Conservation (phyloP, 2,113 vertebrate genomes). For the Syngnathus typhle region DNA sequence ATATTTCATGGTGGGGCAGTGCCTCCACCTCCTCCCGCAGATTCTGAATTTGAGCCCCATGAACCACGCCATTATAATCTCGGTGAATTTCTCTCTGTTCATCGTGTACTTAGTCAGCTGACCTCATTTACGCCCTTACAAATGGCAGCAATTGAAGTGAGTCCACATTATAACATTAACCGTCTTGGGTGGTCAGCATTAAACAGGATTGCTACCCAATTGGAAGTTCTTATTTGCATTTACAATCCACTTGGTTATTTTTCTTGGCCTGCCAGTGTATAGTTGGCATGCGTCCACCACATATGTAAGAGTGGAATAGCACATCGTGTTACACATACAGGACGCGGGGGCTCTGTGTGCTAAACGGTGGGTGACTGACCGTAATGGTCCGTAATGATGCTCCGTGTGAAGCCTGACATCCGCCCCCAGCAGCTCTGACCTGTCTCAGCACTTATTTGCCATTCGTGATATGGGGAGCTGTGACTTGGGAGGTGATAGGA, state of each 20-base stretch:
- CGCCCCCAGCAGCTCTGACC: slow-evolving; percentile 25
- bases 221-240: neutral
- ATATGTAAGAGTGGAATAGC: slow-evolving; percentile 2
- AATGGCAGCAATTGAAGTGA: too few species aligned
- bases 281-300: neutral
- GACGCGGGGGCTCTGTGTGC: slow-evolving; percentile 29
- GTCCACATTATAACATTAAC: too few species aligned
- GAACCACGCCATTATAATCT: too few species aligned
- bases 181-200: too few species aligned
- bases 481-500: slow-evolving; percentile 17
- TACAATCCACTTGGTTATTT: too few species aligned
- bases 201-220: neutral
- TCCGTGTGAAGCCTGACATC: slow-evolving; percentile 23
- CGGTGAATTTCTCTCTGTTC: too few species aligned
- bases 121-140: too few species aligned
- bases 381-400: slow-evolving; percentile 61
- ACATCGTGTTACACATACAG: slow-evolving; percentile 25
- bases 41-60: too few species aligned
- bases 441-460: slow-evolving; percentile 43
- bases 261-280: neutral
- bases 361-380: slow-evolving; percentile 44
- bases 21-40: too few species aligned
- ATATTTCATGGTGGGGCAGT: too few species aligned
- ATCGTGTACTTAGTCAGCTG: too few species aligned
- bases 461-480: slow-evolving; percentile 29